phyloP scores from a whole-genome alignment of 2,888 invertebrate species.

The Amphimallon solstitiale region DNA sequence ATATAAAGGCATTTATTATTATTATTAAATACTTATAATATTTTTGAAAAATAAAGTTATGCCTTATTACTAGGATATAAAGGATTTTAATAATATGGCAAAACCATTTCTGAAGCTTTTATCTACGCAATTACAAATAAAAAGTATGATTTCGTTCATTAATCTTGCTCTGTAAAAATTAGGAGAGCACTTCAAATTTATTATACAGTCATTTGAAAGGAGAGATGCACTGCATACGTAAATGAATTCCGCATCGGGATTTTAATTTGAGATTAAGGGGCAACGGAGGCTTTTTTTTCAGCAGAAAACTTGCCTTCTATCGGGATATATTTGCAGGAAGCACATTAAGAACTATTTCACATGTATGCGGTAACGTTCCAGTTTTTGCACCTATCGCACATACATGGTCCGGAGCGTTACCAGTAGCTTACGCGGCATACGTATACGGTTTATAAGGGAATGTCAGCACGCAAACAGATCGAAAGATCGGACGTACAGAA shows the following conservation, averaged over 20 bases:
- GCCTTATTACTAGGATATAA: too few species aligned
- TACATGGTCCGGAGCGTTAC: slow-evolving; percentile 44
- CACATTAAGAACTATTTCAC: slow-evolving; percentile 30
- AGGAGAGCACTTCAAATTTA: too few species aligned
- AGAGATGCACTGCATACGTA: not conserved
- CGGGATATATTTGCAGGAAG: slow-evolving; percentile 34
- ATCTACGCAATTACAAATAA: too few species aligned
- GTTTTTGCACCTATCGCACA: slow-evolving; percentile 41
- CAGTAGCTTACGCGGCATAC: slow-evolving; percentile 38
- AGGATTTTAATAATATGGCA: too few species aligned
- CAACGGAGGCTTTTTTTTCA: slow-evolving; percentile 14
- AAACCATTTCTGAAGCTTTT: too few species aligned
- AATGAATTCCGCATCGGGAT: not conserved
- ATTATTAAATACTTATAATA: too few species aligned
- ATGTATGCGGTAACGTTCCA: slow-evolving; percentile 38
- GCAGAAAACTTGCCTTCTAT: slow-evolving; percentile 1
- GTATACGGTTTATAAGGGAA: slow-evolving; percentile 41
- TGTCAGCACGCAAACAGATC: slow-evolving; percentile 31
- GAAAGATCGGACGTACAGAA: slow-evolving; percentile 35
- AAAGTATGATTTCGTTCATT: too few species aligned
- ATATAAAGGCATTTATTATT: too few species aligned
- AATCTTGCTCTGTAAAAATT: too few species aligned
- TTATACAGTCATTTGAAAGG: too few species aligned
- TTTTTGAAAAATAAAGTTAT: too few species aligned
- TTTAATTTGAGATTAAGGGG: slow-evolving; percentile 26